phyloP scores from a whole-genome alignment of 2,888 invertebrate genomes.

The Nomada lathburiana region DNA sequence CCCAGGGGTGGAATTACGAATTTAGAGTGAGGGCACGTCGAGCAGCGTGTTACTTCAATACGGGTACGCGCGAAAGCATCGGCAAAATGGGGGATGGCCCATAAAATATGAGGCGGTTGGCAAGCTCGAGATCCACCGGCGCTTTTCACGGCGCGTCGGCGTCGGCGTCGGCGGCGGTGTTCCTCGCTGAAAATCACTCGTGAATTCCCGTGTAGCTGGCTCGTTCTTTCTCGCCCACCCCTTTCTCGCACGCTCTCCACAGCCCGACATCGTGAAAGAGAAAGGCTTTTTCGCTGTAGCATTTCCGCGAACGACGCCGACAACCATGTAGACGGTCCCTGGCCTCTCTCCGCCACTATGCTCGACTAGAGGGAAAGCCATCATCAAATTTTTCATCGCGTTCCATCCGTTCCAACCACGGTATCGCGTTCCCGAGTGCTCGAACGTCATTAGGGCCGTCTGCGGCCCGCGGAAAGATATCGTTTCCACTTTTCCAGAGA shows the following conservation, averaged over 20 bases:
- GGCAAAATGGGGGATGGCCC: conserved; percentile 38
- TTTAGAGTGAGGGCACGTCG: conserved; percentile 35
- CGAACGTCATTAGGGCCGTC: conserved; percentile 55
- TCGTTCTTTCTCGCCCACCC: conserved; percentile 41
- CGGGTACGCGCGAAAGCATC: conserved; percentile 47
- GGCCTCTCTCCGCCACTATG: neutral
- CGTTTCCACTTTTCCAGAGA: conserved; percentile 37
- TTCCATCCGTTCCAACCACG: conserved; percentile 31
- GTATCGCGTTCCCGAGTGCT: conserved; percentile 35
- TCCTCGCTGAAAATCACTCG: conserved; percentile 61
- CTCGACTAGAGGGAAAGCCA: conserved; percentile 17
- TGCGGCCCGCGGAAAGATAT: conserved; percentile 31
- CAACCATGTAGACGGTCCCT: conserved; percentile 16
- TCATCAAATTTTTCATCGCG: conserved; percentile 64
- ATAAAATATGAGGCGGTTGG: conserved; percentile 60
- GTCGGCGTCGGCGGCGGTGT: conserved; percentile 3
- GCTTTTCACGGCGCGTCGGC: conserved; percentile 50
- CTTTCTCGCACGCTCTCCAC: conserved; percentile 23
- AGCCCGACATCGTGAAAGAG: conserved; percentile 57
- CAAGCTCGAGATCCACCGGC: conserved; percentile 50
- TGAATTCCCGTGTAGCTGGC: conserved; percentile 60
- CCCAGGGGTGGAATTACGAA: conserved; percentile 45
- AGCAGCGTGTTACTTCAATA: conserved; percentile 39
- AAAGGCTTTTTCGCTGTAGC: conserved; percentile 63
- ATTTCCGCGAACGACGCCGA: conserved; percentile 61